Conservation (phyloP, 2,888 invertebrate genomes). For the Spisula solida region DNA sequence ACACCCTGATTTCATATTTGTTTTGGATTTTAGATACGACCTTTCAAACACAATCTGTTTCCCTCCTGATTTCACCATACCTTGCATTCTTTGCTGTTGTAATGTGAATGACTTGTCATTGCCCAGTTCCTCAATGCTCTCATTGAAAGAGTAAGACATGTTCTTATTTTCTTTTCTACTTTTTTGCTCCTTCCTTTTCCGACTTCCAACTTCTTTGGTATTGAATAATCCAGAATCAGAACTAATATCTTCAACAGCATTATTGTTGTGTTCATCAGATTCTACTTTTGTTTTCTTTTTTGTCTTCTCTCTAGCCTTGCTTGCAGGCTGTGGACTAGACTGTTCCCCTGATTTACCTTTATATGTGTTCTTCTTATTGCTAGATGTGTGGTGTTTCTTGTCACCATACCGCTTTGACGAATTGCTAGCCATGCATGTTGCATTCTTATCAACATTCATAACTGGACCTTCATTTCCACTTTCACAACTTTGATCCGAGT, state of each 20-base stretch:
- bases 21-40: constrained; percentile 61
- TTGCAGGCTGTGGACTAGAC: neutral
- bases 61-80: constrained; percentile 36
- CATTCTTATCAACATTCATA: neutral
- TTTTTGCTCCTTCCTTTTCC: constrained; percentile 17
- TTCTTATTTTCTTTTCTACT: constrained; percentile 31
- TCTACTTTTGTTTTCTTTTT: neutral
- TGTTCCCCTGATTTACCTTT: neutral
- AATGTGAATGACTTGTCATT: constrained; percentile 28
- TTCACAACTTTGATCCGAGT: neutral
- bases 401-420: neutral
- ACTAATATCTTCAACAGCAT: constrained; percentile 2
- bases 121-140: constrained; percentile 46
- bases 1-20: constrained; percentile 32
- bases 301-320: neutral
- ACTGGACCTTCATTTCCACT: neutral
- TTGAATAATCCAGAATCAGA: neutral
- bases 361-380: neutral
- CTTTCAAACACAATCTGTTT: constrained; percentile 57
- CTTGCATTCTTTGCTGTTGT: constrained; percentile 41
- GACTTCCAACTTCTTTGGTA: constrained; percentile 14
- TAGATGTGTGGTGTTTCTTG: neutral
- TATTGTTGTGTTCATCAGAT: neutral
- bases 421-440: neutral
- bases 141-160: constrained; percentile 25